A percentile compares a stretch with the other conserved stretches of the same genome.
phyloP scores from a whole-genome alignment of 2,113 vertebrate genomes.

The Pterocles gutturalis region DNA sequence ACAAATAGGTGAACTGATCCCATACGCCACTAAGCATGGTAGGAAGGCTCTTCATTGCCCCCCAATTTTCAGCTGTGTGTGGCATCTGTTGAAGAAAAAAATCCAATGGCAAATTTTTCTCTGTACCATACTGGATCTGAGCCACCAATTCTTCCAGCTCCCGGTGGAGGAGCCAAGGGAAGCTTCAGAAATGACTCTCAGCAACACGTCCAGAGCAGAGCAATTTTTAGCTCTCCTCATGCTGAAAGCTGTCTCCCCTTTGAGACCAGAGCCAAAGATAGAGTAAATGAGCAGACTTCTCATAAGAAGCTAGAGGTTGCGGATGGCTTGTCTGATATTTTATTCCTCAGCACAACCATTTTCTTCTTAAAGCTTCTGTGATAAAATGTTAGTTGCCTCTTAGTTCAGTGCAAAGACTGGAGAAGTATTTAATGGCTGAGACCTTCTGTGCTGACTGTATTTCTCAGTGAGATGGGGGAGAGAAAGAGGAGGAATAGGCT shows the following conservation, averaged over 20 bases:
- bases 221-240: constrained; percentile 45
- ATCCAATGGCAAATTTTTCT: not conserved
- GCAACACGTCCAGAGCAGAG: constrained; percentile 1
- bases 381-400: not conserved
- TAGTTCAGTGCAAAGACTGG: not conserved
- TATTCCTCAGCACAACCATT: not conserved
- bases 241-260: not conserved
- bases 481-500: not conserved
- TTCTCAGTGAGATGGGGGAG: not conserved
- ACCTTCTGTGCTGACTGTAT: not conserved
- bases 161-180: not conserved
- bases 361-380: not conserved
- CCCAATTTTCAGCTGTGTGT: not conserved
- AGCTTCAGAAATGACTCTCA: not conserved
- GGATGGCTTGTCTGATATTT: not conserved
- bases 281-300: not conserved
- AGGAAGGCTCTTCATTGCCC: not conserved
- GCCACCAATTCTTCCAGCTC: not conserved
- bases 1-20: not conserved
- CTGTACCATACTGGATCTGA: not conserved
- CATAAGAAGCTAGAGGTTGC: not conserved
- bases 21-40: not conserved
- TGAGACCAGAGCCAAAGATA: constrained; percentile 12
- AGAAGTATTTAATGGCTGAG: not conserved
- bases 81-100: not conserved